Evolutionary conservation across 2,888 invertebrate genomes (phyloP).

Genomic region (Chrysomela aeneicollis): DNA sequence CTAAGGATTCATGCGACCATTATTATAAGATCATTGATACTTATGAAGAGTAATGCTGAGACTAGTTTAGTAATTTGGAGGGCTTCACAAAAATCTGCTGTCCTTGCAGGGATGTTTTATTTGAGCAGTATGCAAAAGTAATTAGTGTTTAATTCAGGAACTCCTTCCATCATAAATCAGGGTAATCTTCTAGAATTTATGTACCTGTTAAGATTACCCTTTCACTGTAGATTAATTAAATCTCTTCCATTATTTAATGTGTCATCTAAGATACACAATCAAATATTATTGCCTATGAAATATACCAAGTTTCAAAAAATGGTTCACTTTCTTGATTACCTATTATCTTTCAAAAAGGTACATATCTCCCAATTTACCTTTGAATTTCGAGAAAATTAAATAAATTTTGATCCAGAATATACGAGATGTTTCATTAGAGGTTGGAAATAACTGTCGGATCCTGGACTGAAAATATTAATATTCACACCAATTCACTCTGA

Average conservation of each 20-base stretch:
- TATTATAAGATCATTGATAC: neutral
- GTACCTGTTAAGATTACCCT: neutral
- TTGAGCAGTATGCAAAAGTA: slow-evolving; percentile 1
- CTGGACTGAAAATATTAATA: too few relatives aligned
- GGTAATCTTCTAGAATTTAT: neutral
- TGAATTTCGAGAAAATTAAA: too few relatives aligned
- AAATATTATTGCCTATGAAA: neutral
- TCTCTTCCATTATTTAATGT: neutral
- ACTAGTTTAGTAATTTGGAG: neutral
- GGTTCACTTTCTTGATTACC: too few relatives aligned
- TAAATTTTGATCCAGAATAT: too few relatives aligned
- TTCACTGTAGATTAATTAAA: neutral
- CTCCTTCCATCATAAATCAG: neutral
- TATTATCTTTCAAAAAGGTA: too few relatives aligned
- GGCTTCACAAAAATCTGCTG: neutral
- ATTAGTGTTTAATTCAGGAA: slow-evolving; percentile 5
- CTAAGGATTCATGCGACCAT: neutral
- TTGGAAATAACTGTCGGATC: too few relatives aligned
- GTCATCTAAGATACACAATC: neutral
- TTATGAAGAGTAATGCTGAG: neutral
- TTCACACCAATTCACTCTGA: too few relatives aligned
- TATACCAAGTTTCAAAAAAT: too few relatives aligned
- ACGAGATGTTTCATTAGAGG: too few relatives aligned
- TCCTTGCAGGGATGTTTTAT: neutral
- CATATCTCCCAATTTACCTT: too few relatives aligned